phyloP scores from a whole-genome alignment of 1,140 invertebrate genomes.

The Limonius californicus region DNA sequence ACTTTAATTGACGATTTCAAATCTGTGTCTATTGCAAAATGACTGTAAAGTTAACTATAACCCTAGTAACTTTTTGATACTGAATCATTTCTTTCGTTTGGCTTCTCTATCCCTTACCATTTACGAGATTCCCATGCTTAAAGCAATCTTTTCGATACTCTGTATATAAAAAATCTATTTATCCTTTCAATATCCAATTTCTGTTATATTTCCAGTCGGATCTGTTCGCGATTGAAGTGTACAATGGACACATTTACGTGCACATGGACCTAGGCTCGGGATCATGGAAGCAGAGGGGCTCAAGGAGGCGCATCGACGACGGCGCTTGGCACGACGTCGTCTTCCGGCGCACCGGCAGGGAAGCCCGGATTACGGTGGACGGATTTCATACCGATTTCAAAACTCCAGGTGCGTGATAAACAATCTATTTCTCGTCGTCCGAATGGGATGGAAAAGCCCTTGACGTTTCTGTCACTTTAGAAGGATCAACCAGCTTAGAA shows the following conservation, averaged over 20 bases:
- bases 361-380: conserved; percentile 87
- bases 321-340: conserved; percentile 88
- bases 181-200: no score
- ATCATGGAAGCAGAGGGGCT: conserved; percentile 77
- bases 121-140: no score
- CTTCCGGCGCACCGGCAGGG: conserved; percentile 71
- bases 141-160: no score
- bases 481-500: conserved; percentile 82
- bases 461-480: conserved; percentile 48
- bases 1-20: no score
- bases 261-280: conserved; percentile 92
- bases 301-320: conserved; percentile 79
- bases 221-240: conserved; percentile 89
- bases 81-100: no score
- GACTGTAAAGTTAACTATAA: no score
- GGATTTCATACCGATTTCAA: conserved; percentile 84
- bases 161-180: no score
- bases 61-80: no score
- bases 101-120: no score
- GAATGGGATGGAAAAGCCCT: background rate
- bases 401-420: conserved; percentile 62
- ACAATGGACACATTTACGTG: conserved; percentile 89
- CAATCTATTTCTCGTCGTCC: conserved; percentile 33
- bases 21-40: no score
- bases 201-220: conserved; percentile 75